Conservation (phyloP, 2,113 vertebrate species). For the Dipodomys stephensi region DNA sequence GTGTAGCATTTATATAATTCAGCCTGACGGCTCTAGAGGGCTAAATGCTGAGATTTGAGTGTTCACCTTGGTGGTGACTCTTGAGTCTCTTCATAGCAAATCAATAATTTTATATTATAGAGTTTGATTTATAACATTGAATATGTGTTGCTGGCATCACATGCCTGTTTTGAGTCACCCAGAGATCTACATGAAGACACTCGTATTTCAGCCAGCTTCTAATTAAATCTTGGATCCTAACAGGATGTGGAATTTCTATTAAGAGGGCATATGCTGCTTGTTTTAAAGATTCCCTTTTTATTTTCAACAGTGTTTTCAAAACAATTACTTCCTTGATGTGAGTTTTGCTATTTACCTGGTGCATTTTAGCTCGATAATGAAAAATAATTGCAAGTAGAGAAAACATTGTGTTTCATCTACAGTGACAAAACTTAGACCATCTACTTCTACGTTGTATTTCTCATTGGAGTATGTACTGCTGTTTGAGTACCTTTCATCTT, state of each 20-base stretch:
- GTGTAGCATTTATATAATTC: background rate
- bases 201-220: constrained; percentile 37
- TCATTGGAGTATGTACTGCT: background rate
- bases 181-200: background rate
- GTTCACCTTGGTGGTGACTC: background rate
- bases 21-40: background rate
- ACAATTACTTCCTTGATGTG: constrained; percentile 65
- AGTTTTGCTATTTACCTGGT: constrained; percentile 70
- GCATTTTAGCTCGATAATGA: constrained; percentile 59
- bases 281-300: constrained; percentile 62
- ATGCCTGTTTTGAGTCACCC: background rate
- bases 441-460: constrained; percentile 10
- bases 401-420: constrained; percentile 36
- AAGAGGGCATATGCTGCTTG: constrained; percentile 10
- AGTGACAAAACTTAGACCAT: constrained; percentile 41
- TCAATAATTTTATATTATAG: background rate
- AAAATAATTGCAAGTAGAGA: constrained; percentile 56
- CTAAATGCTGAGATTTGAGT: background rate
- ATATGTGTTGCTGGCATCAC: background rate
- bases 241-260: constrained; percentile 58
- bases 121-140: background rate
- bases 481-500: background rate
- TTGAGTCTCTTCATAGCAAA: constrained; percentile 36
- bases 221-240: constrained; percentile 64
- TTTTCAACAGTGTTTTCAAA: constrained; percentile 74